phyloP scores from a whole-genome alignment of 2,113 vertebrate species.

The Cyprinodon variegatus region DNA sequence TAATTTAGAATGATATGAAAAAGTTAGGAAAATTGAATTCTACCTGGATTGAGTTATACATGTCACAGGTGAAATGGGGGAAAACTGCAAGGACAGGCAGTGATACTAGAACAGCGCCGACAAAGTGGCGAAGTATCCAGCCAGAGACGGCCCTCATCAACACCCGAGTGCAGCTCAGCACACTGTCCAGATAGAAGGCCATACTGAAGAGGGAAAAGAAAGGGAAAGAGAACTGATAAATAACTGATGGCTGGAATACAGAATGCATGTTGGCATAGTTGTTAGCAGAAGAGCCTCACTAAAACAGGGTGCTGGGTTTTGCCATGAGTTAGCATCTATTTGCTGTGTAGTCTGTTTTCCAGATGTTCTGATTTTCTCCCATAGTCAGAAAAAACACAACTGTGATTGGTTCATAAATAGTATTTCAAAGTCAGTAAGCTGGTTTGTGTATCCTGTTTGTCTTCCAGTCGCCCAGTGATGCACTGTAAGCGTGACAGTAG shows the following conservation, averaged over 20 bases:
- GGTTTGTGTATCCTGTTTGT: no score
- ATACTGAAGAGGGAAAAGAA: constrained; percentile 79
- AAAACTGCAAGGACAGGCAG: constrained; percentile 91
- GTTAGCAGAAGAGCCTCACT: no score
- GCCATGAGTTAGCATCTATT: no score
- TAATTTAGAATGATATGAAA: neutral
- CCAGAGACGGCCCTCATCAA: constrained; percentile 88
- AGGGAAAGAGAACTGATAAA: neutral
- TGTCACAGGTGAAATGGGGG: constrained; percentile 88
- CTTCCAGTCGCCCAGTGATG: no score
- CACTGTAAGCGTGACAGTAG: no score
- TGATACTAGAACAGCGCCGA: constrained; percentile 92
- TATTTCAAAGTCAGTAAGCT: no score
- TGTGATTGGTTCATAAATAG: no score
- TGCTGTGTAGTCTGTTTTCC: no score
- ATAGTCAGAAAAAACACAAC: no score
- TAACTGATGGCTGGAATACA: neutral
- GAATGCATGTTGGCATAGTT: neutral
- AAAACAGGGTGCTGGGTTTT: no score
- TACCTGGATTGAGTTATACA: constrained; percentile 78
- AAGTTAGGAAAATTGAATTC: neutral
- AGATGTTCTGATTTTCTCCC: no score
- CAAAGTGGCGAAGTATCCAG: constrained; percentile 91
- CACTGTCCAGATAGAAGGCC: constrained; percentile 91
- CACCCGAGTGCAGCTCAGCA: constrained; percentile 84